Percentiles rank a stretch among this genome's conserved stretches.
phyloP scores from a whole-genome alignment of 2,888 invertebrate species.

The Callyntrura sp. region DNA sequence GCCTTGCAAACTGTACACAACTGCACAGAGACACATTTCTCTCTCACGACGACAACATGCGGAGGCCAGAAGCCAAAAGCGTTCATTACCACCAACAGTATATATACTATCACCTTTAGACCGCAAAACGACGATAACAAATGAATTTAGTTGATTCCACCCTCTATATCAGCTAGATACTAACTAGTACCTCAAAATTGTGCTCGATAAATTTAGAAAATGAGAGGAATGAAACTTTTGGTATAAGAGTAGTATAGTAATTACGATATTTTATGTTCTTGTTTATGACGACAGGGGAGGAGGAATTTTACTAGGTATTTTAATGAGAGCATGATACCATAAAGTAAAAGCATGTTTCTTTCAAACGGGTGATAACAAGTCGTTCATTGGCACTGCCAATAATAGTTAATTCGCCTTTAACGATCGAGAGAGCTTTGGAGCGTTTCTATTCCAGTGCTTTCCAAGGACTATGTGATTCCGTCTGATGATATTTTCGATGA shows the following conservation, averaged over 20 bases:
- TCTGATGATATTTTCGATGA: no score
- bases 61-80: background rate
- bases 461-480: no score
- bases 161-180: background rate
- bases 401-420: no score
- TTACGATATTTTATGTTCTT: background rate
- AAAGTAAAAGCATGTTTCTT: no score
- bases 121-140: conserved; percentile 34
- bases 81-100: background rate
- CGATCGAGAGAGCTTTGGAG: no score
- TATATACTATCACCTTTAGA: background rate
- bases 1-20: background rate
- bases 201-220: conserved; percentile 23
- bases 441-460: no score
- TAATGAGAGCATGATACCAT: no score
- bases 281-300: conserved; percentile 26
- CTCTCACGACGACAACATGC: background rate
- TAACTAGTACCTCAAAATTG: background rate
- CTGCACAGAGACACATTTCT: background rate
- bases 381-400: no score
- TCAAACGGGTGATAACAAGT: no score
- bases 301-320: no score
- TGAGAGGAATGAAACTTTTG: no score
- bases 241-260: no score
- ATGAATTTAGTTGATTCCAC: conserved; percentile 9